Conservation (phyloP, 2,797 vertebrate species). For the Valencia hispanica region DNA sequence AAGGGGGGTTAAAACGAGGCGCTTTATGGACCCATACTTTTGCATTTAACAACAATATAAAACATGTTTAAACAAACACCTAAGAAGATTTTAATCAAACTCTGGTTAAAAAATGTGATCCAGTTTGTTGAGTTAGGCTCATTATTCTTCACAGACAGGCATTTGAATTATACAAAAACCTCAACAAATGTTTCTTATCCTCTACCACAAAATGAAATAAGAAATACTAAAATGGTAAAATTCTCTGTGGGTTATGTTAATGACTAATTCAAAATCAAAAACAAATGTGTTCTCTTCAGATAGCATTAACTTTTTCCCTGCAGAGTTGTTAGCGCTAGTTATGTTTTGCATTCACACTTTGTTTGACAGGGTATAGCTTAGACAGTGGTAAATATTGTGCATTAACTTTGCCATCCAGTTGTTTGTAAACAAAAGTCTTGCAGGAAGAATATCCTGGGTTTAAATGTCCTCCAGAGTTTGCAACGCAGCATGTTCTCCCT, state of each 20-base stretch:
- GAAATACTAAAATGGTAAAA: too few species aligned
- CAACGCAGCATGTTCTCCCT: neutral
- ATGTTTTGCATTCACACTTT: neutral
- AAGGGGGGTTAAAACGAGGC: too few species aligned
- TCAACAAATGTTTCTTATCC: neutral
- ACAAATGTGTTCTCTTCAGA: neutral
- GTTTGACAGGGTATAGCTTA: neutral
- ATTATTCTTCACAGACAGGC: neutral
- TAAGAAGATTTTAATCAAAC: neutral
- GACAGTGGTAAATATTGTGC: neutral
- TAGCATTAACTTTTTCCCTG: neutral
- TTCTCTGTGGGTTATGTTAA: neutral
- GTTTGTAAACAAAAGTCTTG: neutral
- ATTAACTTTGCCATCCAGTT: neutral
- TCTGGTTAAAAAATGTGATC: neutral
- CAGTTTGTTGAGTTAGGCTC: neutral
- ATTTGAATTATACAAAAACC: too few species aligned
- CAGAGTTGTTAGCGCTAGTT: neutral
- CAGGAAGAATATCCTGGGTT: neutral
- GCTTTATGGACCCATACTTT: too few species aligned
- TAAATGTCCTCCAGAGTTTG: neutral
- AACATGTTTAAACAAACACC: too few species aligned
- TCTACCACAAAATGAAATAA: neutral
- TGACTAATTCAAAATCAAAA: neutral
- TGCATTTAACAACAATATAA: too few species aligned